These are phyloP conservation scores for Enteromius unitaeniatus DNA, from an alignment of 2,797 vertebrate species.

Conservation along the genomic window DNA sequence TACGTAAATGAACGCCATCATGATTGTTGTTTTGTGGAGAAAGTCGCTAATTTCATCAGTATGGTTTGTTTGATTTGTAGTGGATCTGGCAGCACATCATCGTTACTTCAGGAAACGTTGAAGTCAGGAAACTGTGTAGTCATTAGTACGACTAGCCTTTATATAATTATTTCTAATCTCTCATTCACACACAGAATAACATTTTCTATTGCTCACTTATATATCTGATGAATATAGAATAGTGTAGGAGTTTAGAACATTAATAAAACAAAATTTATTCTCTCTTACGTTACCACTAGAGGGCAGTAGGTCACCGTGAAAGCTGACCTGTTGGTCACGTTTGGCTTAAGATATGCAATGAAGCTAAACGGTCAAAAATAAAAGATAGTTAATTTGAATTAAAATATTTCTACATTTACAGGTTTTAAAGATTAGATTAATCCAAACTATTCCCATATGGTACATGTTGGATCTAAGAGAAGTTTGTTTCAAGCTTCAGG, in stretches of 20 bases:
- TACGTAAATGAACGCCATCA: too few species aligned
- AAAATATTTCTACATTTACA: not conserved
- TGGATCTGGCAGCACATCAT: not conserved
- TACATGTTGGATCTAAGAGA: slow-evolving; percentile 9
- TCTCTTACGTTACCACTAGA: not conserved
- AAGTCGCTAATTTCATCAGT: not conserved
- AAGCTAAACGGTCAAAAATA: not conserved
- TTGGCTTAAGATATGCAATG: not conserved
- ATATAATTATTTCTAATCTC: not conserved
- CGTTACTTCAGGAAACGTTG: slow-evolving; percentile 1
- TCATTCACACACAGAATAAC: not conserved
- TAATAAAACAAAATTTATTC: not conserved
- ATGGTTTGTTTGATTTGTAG: not conserved
- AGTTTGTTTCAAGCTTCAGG: slow-evolving; percentile 38
- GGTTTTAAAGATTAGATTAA: not conserved
- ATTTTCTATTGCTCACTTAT: not conserved
- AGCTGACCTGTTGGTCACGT: not conserved
- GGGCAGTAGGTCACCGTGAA: not conserved
- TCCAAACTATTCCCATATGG: slow-evolving; percentile 26
- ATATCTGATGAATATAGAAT: not conserved
- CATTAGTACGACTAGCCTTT: not conserved
- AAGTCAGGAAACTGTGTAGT: slow-evolving; percentile 10
- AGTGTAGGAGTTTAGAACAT: not conserved
- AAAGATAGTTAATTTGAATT: not conserved
- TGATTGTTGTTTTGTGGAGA: not conserved